Conservation (phyloP, 2,113 vertebrate genomes). For the Chinchilla lanigera region DNA sequence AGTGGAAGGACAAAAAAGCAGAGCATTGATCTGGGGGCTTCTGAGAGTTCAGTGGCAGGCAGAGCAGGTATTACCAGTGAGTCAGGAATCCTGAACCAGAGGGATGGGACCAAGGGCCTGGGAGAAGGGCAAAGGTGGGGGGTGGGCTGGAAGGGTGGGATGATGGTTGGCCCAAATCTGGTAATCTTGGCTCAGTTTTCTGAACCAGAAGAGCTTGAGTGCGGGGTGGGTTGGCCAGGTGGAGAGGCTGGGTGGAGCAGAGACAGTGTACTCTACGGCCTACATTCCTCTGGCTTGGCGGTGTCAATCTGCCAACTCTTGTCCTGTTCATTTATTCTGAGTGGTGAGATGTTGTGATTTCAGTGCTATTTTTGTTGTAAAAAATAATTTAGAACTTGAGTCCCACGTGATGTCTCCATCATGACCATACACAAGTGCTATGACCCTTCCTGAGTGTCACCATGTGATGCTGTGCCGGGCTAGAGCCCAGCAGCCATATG, state of each 20-base stretch:
- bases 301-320: background rate
- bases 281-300: background rate
- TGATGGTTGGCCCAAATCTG: background rate
- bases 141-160: too few relatives aligned
- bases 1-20: background rate
- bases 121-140: background rate
- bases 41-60: background rate
- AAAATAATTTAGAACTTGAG: background rate
- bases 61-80: background rate
- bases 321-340: background rate
- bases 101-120: background rate
- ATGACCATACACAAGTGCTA: background rate
- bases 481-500: too few relatives aligned
- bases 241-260: background rate
- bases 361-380: background rate
- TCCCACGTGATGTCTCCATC: background rate
- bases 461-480: background rate
- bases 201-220: background rate
- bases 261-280: accelerated
- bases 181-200: background rate
- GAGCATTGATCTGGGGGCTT: background rate
- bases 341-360: background rate
- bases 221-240: background rate
- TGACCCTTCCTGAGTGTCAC: background rate
- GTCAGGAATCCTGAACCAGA: background rate